phyloP scores from a whole-genome alignment of 2,113 vertebrate genomes.

The Macrotis lagotis region DNA sequence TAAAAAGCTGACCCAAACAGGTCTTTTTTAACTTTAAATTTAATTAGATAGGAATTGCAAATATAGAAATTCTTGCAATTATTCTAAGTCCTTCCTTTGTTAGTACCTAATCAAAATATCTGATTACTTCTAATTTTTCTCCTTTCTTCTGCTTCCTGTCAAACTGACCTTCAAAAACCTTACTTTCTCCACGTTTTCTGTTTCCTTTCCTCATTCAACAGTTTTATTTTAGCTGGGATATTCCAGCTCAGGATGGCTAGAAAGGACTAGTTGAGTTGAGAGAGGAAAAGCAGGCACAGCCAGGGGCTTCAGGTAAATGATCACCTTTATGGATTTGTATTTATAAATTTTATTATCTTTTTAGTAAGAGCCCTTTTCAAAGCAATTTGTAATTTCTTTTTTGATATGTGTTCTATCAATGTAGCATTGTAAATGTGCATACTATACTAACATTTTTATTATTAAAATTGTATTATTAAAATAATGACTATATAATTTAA shows the following conservation, averaged over 20 bases:
- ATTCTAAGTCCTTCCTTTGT: constrained; percentile 69
- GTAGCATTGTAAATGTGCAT: constrained; percentile 73
- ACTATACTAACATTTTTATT: constrained; percentile 59
- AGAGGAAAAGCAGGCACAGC: constrained; percentile 84
- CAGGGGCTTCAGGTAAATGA: constrained; percentile 85
- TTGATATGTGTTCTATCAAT: constrained; percentile 66
- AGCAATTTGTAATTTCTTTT: constrained; percentile 63
- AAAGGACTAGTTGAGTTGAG: constrained; percentile 86
- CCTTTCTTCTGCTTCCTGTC: constrained; percentile 80
- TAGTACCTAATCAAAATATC: constrained; percentile 65
- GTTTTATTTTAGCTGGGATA: constrained; percentile 85
- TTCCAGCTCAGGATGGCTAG: constrained; percentile 87
- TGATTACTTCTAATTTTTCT: constrained; percentile 80
- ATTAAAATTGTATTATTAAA: constrained; percentile 32
- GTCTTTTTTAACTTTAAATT: constrained; percentile 43
- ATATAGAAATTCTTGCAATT: constrained; percentile 54
- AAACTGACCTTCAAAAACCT: constrained; percentile 78
- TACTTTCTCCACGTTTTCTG: constrained; percentile 83
- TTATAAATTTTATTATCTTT: constrained; percentile 73
- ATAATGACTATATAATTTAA: constrained; percentile 9
- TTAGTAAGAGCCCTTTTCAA: constrained; percentile 68
- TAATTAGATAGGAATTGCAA: constrained; percentile 2
- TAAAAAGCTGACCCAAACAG: constrained; percentile 21
- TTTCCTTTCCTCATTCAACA: constrained; percentile 84
- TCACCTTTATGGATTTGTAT: constrained; percentile 76